These are phyloP conservation scores for Orchesella cincta DNA, from an alignment of 1,140 invertebrate genomes.

Conservation along the genomic window DNA sequence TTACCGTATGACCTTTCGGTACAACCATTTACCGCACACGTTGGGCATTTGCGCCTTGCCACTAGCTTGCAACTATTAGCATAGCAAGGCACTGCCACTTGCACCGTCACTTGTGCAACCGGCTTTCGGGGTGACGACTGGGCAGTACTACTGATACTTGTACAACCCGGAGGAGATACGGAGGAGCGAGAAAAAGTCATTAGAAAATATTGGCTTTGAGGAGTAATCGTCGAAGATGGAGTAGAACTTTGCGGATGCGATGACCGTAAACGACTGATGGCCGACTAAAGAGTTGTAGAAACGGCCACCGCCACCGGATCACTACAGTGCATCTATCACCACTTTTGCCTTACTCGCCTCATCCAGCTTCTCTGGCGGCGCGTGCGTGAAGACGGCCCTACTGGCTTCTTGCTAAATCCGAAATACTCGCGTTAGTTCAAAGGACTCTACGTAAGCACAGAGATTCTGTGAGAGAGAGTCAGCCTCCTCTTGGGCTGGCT, in stretches of 20 bases:
- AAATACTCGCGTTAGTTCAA: constrained; percentile 4
- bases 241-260: not conserved
- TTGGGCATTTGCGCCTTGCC: constrained; percentile 46
- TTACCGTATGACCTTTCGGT: constrained; percentile 37
- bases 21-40: constrained; percentile 50
- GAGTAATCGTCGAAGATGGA: not conserved
- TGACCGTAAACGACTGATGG: not conserved
- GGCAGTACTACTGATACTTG: not conserved
- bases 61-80: not conserved
- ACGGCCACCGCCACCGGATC: not conserved
- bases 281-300: not conserved
- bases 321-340: not conserved
- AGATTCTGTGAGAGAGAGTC: not conserved
- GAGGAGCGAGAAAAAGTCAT: not conserved
- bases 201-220: not conserved
- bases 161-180: not conserved
- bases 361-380: not conserved
- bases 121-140: not conserved
- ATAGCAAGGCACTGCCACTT: not conserved
- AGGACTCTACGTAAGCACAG: constrained; percentile 2
- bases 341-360: not conserved
- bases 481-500: not conserved
- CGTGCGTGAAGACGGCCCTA: not conserved
- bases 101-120: not conserved
- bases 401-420: not conserved